Base-by-base conservation (phyloP, 2,113 vertebrate species). In the Alethe castanea region DNA sequence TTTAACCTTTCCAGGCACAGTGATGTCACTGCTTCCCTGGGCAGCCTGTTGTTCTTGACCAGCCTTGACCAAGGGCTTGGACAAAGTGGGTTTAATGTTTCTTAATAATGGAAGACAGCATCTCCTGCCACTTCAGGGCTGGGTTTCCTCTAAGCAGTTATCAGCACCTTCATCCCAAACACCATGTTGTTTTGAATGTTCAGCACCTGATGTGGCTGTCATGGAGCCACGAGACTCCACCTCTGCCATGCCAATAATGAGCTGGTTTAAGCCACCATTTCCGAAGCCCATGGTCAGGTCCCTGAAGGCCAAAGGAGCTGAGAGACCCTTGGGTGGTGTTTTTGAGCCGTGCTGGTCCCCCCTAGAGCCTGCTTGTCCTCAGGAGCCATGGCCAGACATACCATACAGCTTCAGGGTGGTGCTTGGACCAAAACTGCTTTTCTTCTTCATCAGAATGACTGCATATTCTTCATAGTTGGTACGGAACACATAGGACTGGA, bases 391-490 rank as follows among this genome's bases (percentile, higher is more conserved):
- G 52, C 38, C 42, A 84, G 35, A 62, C 92, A 44, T 96, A 99
- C 99, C 99, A 3, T 98, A 99, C 47, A 99, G 98, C 87, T 98
- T 99, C 48, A 98, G 62, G 0, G 98, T 98, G 11, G 95, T 97
- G 72, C 80, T 98, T 50, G 72, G 83, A 15, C 97, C 98, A 8
- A 87, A 83, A 24, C 35, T 77, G 48, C 97, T 98, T 70, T 96
- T 60, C 72, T 98, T 99, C 88, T 95, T 97, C 97, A 97, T 97
- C 47, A 99, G 95, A 36, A 99, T 38, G 26, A 99, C 98, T 19
- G 98, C 98, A 0, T 99, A 99, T 90, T 99, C 99, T 0, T 98
- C 92, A 6, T 99, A 99, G 97, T 99, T 99, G 33, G 99, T 99
- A 93, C 97, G 98, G 56, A 98, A 98, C 80, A 99, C 98, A 0